Conservation (phyloP, 2,113 vertebrate genomes). For the Hemicordylus capensis region DNA sequence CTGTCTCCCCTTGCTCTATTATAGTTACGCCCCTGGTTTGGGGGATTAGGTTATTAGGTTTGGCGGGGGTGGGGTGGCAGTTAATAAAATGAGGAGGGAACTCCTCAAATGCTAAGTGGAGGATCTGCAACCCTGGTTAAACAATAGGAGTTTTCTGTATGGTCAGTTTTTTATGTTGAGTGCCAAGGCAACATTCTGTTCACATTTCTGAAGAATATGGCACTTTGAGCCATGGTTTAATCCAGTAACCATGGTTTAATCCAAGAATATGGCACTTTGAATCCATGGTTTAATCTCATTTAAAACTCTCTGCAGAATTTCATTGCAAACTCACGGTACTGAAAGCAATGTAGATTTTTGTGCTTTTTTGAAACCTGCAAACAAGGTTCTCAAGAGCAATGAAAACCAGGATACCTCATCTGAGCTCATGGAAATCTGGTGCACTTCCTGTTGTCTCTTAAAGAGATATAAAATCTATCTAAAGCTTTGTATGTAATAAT, state of each 20-base stretch:
- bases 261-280: background rate
- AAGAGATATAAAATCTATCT: background rate
- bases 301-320: background rate
- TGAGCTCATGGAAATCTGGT: background rate
- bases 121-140: too few species aligned
- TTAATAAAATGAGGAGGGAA: too few species aligned
- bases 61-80: too few species aligned
- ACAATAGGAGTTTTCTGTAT: too few species aligned
- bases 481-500: background rate
- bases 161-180: too few species aligned
- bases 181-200: too few species aligned
- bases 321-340: background rate
- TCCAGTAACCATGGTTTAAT: too few species aligned
- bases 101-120: too few species aligned
- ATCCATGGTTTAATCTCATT: background rate
- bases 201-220: accelerated
- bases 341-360: background rate
- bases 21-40: too few species aligned
- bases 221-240: background rate
- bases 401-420: background rate
- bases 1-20: too few species aligned
- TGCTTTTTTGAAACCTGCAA: background rate
- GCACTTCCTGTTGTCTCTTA: background rate
- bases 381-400: background rate
- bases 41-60: too few species aligned